Base-by-base conservation (phyloP, 2,113 vertebrate genomes). In the Onychorhynchus coronatus region DNA sequence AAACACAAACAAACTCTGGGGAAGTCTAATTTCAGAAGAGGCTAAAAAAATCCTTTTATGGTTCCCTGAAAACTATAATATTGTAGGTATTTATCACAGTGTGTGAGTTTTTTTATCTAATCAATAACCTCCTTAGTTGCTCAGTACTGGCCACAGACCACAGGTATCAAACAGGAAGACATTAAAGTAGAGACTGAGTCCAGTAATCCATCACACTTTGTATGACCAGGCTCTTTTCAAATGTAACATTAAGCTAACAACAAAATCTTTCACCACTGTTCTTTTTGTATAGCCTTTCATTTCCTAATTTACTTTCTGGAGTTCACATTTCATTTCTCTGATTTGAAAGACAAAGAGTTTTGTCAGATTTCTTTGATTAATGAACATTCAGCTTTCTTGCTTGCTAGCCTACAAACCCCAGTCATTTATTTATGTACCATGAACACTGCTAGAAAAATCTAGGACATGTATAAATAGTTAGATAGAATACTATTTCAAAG, bases 81-180 rank as follows among this genome's bases (percentile, higher is more conserved):
- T 33, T 71, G 37, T 53, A 52, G 24, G 23, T 37, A 89, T 87
- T 75, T n/a, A 89, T 84, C 70, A 87, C n/a, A 78, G 41, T 13
- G 11, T 81, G 20, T 19, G 31, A 62, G 25, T 35, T 37, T 89
- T 93, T 74, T 91, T 81, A 44, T 87, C 44, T 89, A 56, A 94
- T 75, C 47, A 73, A 61, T 95, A 95, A 91, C 25, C 65, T 88
- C n/a, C 83, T 91, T 63, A 59, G 22, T 56, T 68, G 27, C 85
- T 89, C 37, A 21, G 49, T 46, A 46, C 19, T 3, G 6, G 61
- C 92, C 88, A 96, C 85, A 91, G 90, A 96, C 84, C 92, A 82
- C 77, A 82, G 49, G 37, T 84, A 92, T 78, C 90, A 86, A 92
- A 91, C n/a, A 96, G 49, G 44, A 93, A 78, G 39, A 50, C 31